Conservation (phyloP, 2,113 vertebrate species). For the Otolemur garnettii region DNA sequence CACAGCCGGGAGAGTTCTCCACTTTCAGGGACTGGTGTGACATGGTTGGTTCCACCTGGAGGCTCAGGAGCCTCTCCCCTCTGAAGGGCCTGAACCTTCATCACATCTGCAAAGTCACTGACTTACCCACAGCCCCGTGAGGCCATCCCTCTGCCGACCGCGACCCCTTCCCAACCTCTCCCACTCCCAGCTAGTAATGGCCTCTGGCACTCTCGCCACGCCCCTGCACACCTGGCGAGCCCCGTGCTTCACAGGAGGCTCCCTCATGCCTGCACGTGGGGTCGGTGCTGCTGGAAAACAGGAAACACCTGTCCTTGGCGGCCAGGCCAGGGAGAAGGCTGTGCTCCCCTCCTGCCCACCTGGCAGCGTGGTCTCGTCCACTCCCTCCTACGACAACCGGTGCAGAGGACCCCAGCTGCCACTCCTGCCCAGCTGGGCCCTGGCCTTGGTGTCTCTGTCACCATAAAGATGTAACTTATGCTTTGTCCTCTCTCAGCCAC, state of each 20-base stretch:
- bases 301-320: fast-evolving
- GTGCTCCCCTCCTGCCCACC: fast-evolving
- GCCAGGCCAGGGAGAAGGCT: neutral
- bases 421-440: neutral
- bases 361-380: neutral
- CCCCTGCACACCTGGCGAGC: fast-evolving
- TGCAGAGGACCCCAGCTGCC: fast-evolving
- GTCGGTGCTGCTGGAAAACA: fast-evolving
- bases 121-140: fast-evolving
- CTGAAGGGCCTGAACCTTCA: fast-evolving
- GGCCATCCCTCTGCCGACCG: fast-evolving
- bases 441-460: fast-evolving
- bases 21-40: neutral
- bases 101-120: fast-evolving
- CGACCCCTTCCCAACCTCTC: neutral
- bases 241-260: fast-evolving
- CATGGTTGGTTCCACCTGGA: neutral
- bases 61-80: neutral
- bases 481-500: neutral
- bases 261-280: fast-evolving
- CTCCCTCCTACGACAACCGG: neutral
- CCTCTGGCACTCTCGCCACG: neutral
- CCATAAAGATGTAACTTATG: neutral
- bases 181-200: neutral
- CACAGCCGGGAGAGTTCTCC: fast-evolving